phyloP scores from a whole-genome alignment of 2,113 vertebrate species.

The Nerophis lumbriciformis region DNA sequence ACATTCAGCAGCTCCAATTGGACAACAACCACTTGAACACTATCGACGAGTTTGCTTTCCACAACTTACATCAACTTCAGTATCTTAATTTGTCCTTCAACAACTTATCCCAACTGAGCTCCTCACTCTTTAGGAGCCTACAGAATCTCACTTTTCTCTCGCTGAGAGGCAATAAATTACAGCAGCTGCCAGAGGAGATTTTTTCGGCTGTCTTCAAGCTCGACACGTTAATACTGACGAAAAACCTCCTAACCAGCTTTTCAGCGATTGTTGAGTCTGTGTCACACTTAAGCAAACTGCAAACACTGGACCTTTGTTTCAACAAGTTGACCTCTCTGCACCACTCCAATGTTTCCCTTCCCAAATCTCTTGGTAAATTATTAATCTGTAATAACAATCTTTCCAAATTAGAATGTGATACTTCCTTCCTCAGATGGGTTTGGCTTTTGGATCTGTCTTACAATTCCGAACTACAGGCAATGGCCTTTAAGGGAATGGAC shows the following conservation, averaged over 20 bases:
- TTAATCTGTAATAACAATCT: slow-evolving; percentile 67
- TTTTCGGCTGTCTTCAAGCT: slow-evolving; percentile 52
- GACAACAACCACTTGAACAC: slow-evolving; percentile 51
- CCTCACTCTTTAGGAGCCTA: slow-evolving; percentile 49
- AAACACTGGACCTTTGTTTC: slow-evolving; percentile 62
- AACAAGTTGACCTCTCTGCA: slow-evolving; percentile 64
- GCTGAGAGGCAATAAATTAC: slow-evolving; percentile 58
- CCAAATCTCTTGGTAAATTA: slow-evolving; percentile 45
- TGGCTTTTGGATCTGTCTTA: slow-evolving; percentile 68
- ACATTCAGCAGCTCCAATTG: slow-evolving; percentile 53
- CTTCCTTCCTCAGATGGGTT: slow-evolving; percentile 47
- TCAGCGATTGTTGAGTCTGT: slow-evolving; percentile 54
- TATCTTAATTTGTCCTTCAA: slow-evolving; percentile 68
- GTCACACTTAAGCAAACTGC: slow-evolving; percentile 50
- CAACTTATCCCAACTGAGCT: slow-evolving; percentile 45
- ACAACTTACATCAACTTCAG: slow-evolving; percentile 48
- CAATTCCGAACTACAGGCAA: slow-evolving; percentile 42
- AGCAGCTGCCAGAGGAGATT: slow-evolving; percentile 35
- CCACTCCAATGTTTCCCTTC: slow-evolving; percentile 52
- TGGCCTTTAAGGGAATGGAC: slow-evolving; percentile 53
- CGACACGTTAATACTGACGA: slow-evolving; percentile 42
- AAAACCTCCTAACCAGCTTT: slow-evolving; percentile 62
- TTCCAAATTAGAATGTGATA: slow-evolving; percentile 40
- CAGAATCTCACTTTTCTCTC: slow-evolving; percentile 56
- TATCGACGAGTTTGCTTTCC: slow-evolving; percentile 65